Base-by-base conservation (phyloP, 1,140 invertebrate genomes). In the Trachymyrmex septentrionalis region DNA sequence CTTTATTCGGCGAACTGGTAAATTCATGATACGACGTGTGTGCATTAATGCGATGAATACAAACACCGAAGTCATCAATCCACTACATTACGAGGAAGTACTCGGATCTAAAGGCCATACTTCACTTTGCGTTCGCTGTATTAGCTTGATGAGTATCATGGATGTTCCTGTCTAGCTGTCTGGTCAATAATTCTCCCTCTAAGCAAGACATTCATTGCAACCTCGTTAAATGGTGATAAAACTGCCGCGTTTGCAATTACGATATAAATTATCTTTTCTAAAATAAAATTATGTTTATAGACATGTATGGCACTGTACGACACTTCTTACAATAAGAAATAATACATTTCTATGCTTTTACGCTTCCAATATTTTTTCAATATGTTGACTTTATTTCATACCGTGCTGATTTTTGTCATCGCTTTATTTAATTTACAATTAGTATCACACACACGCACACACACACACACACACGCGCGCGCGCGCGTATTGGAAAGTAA, bases 41-140 rank as follows among this genome's bases (percentile, higher is more conserved):
- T 30, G 12, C 80, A 59, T 57, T 63, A 90, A 80, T 63, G n/a
- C 50, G 75, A 87, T 80, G 86, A 85, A 78, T 80, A 53, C 69
- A 85, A 87, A 90, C 78, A 87, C 81, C 78, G 24, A 69, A 90
- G 63, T 86, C 88, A 90, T 86, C 81, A 86, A 88, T 90, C 85
- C 55, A 76, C 44, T 64, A 64, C 80, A 89, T 89, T 90, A 90
- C 88, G 88, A 90, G 73, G 44, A 87, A 85, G 75, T 90, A 90
- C 86, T 90, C 73, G 71, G 71, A 82, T 66, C 44, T 66, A 76
- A 59, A 90, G 86, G 63, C 87, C 75, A 71, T 90, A 90, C 75
- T 76, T 90, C 86, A 90, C 88, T 89, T 87, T 82, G 80, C 78
- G 57, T 87, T 64, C 50, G 50, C 86, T 44, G 66, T 16, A 76